phyloP scores from a whole-genome alignment of 1,140 invertebrate species.

The Globodera rostochiensis region DNA sequence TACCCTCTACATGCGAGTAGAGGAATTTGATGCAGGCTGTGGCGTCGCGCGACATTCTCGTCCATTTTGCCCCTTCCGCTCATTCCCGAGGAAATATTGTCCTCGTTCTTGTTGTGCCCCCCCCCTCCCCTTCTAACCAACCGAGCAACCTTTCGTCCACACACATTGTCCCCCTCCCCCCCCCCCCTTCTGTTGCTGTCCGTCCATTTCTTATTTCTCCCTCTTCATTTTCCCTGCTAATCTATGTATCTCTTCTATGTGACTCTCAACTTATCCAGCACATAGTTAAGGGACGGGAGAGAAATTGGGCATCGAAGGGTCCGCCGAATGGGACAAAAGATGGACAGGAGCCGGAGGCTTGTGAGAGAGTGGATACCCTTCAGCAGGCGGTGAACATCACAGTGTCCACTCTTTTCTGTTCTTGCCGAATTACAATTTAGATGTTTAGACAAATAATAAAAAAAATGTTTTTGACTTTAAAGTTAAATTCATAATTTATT shows the following conservation, averaged over 20 bases:
- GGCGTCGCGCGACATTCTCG: not conserved
- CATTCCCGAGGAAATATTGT: conserved; percentile 1
- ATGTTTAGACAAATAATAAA: too few species aligned
- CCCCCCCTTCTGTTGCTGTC: not conserved
- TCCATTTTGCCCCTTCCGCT: not conserved
- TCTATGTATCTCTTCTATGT: not conserved
- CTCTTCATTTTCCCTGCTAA: not conserved
- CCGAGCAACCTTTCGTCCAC: not conserved
- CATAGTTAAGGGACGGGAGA: not conserved
- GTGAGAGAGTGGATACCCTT: not conserved
- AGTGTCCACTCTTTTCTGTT: not conserved
- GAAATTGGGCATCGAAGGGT: not conserved
- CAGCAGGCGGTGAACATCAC: not conserved
- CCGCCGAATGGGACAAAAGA: not conserved
- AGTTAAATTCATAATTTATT: too few species aligned
- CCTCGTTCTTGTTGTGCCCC: conserved; percentile 5
- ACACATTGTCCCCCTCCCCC: not conserved
- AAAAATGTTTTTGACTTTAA: too few species aligned
- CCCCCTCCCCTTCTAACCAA: not conserved
- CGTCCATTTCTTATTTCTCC: not conserved
- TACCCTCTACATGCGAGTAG: too few species aligned
- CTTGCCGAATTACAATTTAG: too few species aligned
- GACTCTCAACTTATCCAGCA: not conserved
- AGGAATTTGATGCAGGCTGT: too few species aligned
- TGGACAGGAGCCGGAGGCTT: not conserved